phyloP scores from a whole-genome alignment of 2,888 invertebrate species.

The Agrochola lota region DNA sequence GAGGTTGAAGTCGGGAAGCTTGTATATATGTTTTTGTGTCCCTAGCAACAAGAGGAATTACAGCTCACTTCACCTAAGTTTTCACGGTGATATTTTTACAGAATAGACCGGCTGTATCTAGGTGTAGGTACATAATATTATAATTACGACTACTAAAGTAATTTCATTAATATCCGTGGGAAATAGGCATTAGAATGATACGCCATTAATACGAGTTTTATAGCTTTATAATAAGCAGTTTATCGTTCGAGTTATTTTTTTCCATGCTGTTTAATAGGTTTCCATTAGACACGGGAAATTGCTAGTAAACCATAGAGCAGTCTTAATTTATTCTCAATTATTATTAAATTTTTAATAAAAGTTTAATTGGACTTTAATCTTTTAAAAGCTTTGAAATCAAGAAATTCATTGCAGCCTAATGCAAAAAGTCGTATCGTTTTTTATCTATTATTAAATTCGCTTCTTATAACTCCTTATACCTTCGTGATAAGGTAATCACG shows the following conservation, averaged over 20 bases:
- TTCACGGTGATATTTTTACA: too few species aligned
- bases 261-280: background rate
- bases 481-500: too few species aligned
- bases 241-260: slow-evolving; percentile 1
- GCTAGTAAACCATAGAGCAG: background rate
- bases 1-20: too few species aligned
- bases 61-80: too few species aligned
- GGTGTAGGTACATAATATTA: background rate
- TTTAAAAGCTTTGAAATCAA: background rate
- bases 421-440: background rate
- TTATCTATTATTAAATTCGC: too few species aligned
- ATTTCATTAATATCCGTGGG: slow-evolving; percentile 35
- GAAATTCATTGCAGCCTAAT: background rate
- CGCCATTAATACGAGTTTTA: background rate
- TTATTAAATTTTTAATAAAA: background rate
- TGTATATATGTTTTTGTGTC: too few species aligned
- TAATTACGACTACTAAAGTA: slow-evolving; percentile 12
- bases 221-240: slow-evolving; percentile 26
- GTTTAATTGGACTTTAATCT: too few species aligned
- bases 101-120: too few species aligned
- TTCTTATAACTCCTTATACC: too few species aligned
- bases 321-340: slow-evolving; percentile 8
- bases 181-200: background rate
- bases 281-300: slow-evolving; percentile 8
- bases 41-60: too few species aligned